Evolutionary conservation across 2,888 invertebrate genomes (phyloP).

Genomic region (Meandrusa payeni): DNA sequence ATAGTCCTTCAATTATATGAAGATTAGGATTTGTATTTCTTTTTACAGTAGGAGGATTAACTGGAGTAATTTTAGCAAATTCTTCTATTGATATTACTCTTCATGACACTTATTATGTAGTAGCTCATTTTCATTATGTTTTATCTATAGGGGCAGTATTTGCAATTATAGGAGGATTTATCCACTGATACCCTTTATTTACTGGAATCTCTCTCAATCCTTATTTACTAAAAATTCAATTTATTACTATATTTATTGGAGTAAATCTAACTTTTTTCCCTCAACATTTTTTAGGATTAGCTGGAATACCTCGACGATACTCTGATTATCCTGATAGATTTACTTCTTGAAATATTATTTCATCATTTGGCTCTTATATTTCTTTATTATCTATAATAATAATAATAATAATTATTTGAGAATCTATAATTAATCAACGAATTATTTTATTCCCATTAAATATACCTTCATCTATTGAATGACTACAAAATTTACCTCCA

Average conservation of each 20-base stretch:
- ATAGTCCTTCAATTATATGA: constrained; percentile 82
- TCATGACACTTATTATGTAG: constrained; percentile 93
- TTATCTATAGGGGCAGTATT: constrained; percentile 63
- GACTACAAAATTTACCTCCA: too few relatives aligned
- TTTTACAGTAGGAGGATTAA: constrained; percentile 88
- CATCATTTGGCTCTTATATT: too few relatives aligned
- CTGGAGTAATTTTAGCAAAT: constrained; percentile 85
- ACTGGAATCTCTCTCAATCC: constrained; percentile 6
- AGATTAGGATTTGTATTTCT: constrained; percentile 88
- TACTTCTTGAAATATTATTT: too few relatives aligned
- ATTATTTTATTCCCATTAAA: too few relatives aligned
- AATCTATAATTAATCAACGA: too few relatives aligned
- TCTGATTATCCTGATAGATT: too few relatives aligned
- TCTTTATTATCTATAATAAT: too few relatives aligned
- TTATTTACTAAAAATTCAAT: constrained; percentile 17
- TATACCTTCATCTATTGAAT: too few relatives aligned
- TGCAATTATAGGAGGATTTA: constrained; percentile 87
- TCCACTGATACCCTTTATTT: constrained; percentile 72
- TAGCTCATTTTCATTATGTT: constrained; percentile 91
- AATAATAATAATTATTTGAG: too few relatives aligned
- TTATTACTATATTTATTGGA: constrained; percentile 16
- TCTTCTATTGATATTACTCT: constrained; percentile 88
- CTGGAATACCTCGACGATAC: too few relatives aligned
- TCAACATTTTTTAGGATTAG: constrained; percentile 83
- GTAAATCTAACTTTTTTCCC: constrained; percentile 83